phyloP scores from a whole-genome alignment of 1,140 invertebrate genomes.

The Xylocopa sonorina region DNA sequence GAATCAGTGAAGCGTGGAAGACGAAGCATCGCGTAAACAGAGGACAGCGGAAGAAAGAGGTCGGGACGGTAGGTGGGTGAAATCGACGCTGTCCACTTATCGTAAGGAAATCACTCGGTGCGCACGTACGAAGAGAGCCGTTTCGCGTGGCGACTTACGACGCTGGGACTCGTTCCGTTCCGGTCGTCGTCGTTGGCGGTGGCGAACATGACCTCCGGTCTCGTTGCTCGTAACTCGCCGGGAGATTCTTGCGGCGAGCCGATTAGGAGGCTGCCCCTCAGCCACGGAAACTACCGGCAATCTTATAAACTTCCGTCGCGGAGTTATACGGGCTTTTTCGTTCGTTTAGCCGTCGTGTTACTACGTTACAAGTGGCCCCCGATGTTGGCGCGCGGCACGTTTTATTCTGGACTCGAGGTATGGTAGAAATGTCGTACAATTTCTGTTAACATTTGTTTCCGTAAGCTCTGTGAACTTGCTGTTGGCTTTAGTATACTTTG shows the following conservation, averaged over 20 bases:
- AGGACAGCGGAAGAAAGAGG: neutral
- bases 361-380: too few species aligned
- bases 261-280: constrained; percentile 39
- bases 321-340: constrained; percentile 55
- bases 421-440: too few species aligned
- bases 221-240: constrained; percentile 10
- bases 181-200: constrained; percentile 29
- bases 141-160: constrained; percentile 27
- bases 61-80: neutral
- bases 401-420: neutral
- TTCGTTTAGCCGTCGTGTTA: neutral
- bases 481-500: too few species aligned
- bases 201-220: constrained; percentile 5
- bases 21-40: neutral
- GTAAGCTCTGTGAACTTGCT: too few species aligned
- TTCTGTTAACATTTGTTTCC: too few species aligned
- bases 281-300: neutral
- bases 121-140: neutral
- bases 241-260: constrained; percentile 49
- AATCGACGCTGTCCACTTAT: constrained; percentile 13
- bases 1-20: neutral
- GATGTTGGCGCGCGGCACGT: neutral
- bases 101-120: neutral
- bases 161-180: constrained; percentile 25
- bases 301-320: constrained; percentile 50